Evolutionary conservation across 64 coral and sea anemone genomes (phyloP).

Genomic region (Montipora cactus): DNA sequence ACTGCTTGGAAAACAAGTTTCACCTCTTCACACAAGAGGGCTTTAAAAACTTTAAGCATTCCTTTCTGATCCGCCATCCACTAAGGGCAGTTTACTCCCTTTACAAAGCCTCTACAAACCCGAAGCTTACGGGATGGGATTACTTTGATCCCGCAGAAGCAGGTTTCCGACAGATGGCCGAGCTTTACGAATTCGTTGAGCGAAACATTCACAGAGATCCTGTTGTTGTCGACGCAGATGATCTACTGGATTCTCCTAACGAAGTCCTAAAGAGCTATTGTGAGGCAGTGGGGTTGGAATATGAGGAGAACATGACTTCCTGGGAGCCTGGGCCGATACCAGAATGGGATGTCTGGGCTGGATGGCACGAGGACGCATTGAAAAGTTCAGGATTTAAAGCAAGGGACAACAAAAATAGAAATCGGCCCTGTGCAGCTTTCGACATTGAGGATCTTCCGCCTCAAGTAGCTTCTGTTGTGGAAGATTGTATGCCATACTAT

Average conservation of each 20-base stretch:
- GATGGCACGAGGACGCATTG: constrained; percentile 79
- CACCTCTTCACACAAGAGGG: constrained; percentile 82
- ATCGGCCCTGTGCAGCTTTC: background rate
- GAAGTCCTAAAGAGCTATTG: constrained; percentile 84
- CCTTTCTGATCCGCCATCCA: constrained; percentile 88
- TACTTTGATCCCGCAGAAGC: constrained; percentile 89
- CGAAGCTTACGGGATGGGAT: constrained; percentile 90
- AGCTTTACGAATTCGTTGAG: constrained; percentile 77
- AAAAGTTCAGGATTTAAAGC: constrained; percentile 81
- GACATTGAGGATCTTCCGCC: constrained; percentile 28
- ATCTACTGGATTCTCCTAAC: constrained; percentile 83
- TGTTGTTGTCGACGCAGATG: constrained; percentile 83
- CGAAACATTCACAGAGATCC: constrained; percentile 50
- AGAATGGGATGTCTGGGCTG: constrained; percentile 77
- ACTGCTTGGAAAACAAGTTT: constrained; percentile 83
- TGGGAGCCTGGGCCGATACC: constrained; percentile 84
- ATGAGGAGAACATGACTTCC: constrained; percentile 76
- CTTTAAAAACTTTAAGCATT: constrained; percentile 80
- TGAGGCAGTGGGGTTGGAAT: constrained; percentile 77
- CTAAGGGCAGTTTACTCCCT: constrained; percentile 74
- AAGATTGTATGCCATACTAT: constrained; percentile 50
- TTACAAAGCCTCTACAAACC: constrained; percentile 83
- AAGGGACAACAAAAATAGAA: constrained; percentile 29
- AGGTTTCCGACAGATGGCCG: constrained; percentile 88
- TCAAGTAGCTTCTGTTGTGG: constrained; percentile 36